These are phyloP conservation scores for Peromyscus aztecus DNA, from an alignment of 2,797 vertebrate species.

Conservation along the genomic window DNA sequence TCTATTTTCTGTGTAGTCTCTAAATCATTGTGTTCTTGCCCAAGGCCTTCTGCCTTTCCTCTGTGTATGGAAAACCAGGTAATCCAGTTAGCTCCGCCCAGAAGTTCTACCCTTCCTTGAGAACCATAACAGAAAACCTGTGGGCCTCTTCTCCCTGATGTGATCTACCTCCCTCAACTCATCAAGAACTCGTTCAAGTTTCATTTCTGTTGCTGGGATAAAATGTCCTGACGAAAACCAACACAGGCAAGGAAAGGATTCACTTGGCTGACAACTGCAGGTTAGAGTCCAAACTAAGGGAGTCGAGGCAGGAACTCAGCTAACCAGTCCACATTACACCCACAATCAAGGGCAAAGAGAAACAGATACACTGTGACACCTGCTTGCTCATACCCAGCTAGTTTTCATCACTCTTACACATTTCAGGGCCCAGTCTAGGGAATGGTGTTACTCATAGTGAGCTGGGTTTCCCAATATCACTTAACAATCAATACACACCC, in stretches of 20 bases:
- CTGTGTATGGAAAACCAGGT: background rate
- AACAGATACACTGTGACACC: background rate
- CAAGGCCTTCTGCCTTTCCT: background rate
- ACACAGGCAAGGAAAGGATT: background rate
- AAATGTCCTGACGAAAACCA: background rate
- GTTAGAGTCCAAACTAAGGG: background rate
- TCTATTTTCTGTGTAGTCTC: background rate
- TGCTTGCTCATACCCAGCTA: background rate
- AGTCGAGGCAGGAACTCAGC: background rate
- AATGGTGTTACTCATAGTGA: background rate
- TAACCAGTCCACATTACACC: background rate
- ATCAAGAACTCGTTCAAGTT: background rate
- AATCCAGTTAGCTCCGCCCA: background rate
- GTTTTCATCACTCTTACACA: background rate
- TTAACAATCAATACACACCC: background rate
- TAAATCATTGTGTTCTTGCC: background rate
- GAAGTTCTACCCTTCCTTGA: constrained; percentile 29
- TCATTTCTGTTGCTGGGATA: background rate
- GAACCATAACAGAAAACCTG: background rate
- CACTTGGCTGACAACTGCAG: background rate
- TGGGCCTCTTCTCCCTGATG: background rate
- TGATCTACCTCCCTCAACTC: background rate
- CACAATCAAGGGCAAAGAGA: background rate
- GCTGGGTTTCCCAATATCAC: background rate
- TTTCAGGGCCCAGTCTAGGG: background rate